These are phyloP conservation scores for Sinocyclocheilus maitianheensis DNA, from an alignment of 2,113 vertebrate genomes.

Conservation along the genomic window DNA sequence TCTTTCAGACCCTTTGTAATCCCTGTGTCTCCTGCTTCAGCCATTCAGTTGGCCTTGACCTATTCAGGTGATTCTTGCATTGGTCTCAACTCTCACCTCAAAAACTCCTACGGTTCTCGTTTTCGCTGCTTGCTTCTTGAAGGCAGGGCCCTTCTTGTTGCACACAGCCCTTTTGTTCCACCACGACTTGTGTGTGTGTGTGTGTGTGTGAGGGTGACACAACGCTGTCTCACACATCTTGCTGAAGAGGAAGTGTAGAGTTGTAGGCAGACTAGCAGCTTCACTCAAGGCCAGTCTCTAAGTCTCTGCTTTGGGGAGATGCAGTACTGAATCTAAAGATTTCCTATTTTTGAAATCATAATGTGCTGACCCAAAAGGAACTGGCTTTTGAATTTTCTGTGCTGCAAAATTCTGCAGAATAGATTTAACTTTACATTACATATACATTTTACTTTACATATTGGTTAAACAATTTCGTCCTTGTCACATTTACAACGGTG, in stretches of 20 bases:
- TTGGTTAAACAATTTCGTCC: background rate
- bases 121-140: background rate
- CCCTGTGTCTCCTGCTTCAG: background rate
- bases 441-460: background rate
- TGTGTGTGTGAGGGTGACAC: slow-evolving; percentile 13
- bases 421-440: background rate
- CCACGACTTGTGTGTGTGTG: background rate
- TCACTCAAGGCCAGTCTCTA: background rate
- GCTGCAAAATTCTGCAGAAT: background rate
- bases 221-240: background rate
- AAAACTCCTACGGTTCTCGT: background rate
- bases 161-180: slow-evolving; percentile 30
- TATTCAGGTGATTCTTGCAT: background rate
- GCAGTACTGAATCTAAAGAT: background rate
- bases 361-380: background rate
- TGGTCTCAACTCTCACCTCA: background rate
- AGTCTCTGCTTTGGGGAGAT: slow-evolving; percentile 22
- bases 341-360: background rate
- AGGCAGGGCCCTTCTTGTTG: background rate
- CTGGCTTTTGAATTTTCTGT: background rate
- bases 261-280: background rate
- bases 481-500: background rate
- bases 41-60: background rate
- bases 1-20: background rate
- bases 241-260: slow-evolving; percentile 46